A percentile compares a stretch with the other conserved stretches of the same genome.
Evolutionary conservation across 2,888 invertebrate species (phyloP).

Genomic region (Agrenia bidenticulata): DNA sequence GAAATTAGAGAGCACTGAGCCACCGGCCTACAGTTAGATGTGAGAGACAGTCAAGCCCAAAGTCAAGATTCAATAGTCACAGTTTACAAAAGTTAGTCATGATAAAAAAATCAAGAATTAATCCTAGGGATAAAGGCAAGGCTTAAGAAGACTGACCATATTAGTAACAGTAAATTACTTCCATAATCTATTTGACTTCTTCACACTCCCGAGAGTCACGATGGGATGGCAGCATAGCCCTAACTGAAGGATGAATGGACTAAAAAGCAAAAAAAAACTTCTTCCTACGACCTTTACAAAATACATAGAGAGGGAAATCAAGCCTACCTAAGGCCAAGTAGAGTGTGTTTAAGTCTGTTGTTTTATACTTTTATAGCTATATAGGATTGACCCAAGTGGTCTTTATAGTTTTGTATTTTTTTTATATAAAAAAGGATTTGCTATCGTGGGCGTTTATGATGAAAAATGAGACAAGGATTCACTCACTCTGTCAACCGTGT

Average conservation of each 20-base stretch:
- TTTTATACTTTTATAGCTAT: no score
- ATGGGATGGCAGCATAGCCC: background rate
- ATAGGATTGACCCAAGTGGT: no score
- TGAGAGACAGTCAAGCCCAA: no score
- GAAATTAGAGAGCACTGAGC: no score
- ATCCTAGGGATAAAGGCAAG: background rate
- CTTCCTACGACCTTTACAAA: background rate
- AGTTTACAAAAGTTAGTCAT: background rate
- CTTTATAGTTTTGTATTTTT: no score
- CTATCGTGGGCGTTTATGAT: slow-evolving; percentile 14
- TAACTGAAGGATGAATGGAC: background rate
- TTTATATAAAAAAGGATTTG: background rate
- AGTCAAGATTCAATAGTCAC: background rate
- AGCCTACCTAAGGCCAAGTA: no score
- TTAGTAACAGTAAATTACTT: slow-evolving; percentile 11
- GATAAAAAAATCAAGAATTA: background rate
- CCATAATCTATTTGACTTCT: background rate
- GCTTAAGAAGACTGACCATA: slow-evolving; percentile 8
- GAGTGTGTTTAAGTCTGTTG: no score
- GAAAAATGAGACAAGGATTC: slow-evolving; percentile 15
- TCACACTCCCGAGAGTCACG: no score
- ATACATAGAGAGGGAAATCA: no score
- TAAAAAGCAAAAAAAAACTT: background rate
- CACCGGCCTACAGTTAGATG: no score
- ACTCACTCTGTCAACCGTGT: background rate